Evolutionary conservation across 2,888 invertebrate species (phyloP).

Genomic region (Meiosimyza platycephala): DNA sequence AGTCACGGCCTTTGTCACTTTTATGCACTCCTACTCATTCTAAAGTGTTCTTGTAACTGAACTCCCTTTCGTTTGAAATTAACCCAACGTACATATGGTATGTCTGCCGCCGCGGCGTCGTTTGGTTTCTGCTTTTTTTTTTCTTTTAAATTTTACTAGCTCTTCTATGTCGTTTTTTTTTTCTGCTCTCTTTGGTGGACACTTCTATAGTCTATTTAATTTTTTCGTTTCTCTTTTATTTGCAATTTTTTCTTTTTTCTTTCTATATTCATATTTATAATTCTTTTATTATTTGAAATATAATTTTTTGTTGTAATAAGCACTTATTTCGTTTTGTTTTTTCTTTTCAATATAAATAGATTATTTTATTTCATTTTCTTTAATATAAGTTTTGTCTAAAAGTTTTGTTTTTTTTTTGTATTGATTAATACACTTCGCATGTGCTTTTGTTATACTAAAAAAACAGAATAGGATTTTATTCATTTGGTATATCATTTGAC

Average conservation of each 20-base stretch:
- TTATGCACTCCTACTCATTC: not conserved
- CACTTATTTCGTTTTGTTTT: not conserved
- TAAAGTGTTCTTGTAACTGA: conserved; percentile 19
- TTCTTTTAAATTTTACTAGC: not conserved
- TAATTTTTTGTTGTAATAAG: conserved; percentile 1
- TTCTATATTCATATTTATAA: too few species aligned
- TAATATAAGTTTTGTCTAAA: not conserved
- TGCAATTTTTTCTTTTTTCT: not conserved
- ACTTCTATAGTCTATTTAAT: conserved; percentile 1
- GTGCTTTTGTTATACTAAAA: not conserved
- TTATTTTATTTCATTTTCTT: not conserved
- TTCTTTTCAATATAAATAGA: not conserved
- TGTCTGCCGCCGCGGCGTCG: too few species aligned
- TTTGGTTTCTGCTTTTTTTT: not conserved
- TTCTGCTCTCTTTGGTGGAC: not conserved
- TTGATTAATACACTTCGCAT: not conserved
- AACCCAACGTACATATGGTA: not conserved
- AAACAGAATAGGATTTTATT: too few species aligned
- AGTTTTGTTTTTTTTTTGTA: conserved; percentile 13
- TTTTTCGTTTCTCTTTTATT: conserved; percentile 2
- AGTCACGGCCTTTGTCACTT: too few species aligned
- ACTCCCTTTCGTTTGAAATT: conserved; percentile 1
- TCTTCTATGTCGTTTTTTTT: conserved; percentile 1
- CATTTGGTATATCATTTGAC: not conserved
- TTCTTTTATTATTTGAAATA: too few species aligned